phyloP scores from a whole-genome alignment of 2,888 invertebrate species.

The Hoplodrina ambigua region DNA sequence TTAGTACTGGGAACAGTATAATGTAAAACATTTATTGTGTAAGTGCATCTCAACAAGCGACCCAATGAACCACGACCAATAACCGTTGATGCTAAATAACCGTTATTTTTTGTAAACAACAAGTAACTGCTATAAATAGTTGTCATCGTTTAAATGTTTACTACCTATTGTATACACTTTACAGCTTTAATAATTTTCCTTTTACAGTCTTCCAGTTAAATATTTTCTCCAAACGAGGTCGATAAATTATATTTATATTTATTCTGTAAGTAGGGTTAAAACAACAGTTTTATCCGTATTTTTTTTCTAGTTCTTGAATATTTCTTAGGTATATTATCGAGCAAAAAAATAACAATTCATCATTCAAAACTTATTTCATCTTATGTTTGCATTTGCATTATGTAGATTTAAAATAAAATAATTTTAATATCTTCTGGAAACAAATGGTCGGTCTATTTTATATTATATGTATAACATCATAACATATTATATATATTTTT shows the following conservation, averaged over 20 bases:
- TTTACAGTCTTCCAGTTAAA: too few species aligned
- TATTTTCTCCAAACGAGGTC: neutral
- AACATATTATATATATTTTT: too few species aligned
- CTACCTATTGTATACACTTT: slow-evolving; percentile 1
- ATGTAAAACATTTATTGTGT: slow-evolving; percentile 17
- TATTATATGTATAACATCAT: too few species aligned
- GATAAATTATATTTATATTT: neutral
- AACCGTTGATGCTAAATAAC: slow-evolving; percentile 10
- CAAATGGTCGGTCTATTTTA: too few species aligned
- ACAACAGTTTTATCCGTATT: neutral
- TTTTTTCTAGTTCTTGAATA: too few species aligned
- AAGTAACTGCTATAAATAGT: neutral
- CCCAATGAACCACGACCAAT: slow-evolving; percentile 36
- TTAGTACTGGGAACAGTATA: slow-evolving; percentile 7
- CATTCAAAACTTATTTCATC: too few species aligned
- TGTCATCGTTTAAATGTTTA: neutral
- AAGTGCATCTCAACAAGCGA: slow-evolving; percentile 14
- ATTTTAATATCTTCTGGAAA: too few species aligned
- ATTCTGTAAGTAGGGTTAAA: neutral
- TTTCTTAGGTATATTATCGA: too few species aligned
- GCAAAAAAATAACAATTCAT: too few species aligned
- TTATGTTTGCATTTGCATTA: too few species aligned
- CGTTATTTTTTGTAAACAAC: slow-evolving; percentile 22
- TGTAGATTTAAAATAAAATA: too few species aligned
- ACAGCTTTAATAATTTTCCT: neutral